These are phyloP conservation scores for Meda fulgida DNA, from an alignment of 2,797 vertebrate species.

Conservation along the genomic window DNA sequence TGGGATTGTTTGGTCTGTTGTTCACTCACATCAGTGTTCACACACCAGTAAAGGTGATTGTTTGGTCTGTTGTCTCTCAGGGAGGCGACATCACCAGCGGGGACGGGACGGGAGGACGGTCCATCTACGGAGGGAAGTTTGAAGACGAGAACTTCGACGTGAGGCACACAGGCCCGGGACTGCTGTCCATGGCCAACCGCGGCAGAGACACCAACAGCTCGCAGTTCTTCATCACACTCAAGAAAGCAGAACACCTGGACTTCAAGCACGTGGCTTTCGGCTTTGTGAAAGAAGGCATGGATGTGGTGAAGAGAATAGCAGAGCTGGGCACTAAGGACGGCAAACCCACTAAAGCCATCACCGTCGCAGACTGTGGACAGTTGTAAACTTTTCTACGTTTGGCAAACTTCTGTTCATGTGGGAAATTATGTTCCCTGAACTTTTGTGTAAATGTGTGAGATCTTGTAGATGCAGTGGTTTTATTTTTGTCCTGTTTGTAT, in stretches of 20 bases:
- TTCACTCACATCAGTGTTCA: no score
- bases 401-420: background rate
- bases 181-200: constrained; percentile 92
- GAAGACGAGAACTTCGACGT: constrained; percentile 96
- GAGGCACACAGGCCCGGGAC: constrained; percentile 89
- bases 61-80: constrained; percentile 68
- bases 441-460: background rate
- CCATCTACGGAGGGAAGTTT: constrained; percentile 90
- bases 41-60: no score
- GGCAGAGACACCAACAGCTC: constrained; percentile 87
- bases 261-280: constrained; percentile 95
- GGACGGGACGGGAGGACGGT: constrained; percentile 89
- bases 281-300: constrained; percentile 89
- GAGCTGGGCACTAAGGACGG: constrained; percentile 86
- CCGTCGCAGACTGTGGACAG: constrained; percentile 89
- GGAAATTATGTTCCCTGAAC: background rate
- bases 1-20: no score
- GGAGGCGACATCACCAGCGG: constrained; percentile 92
- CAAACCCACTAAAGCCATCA: constrained; percentile 80
- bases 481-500: constrained; percentile 5
- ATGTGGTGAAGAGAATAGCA: constrained; percentile 87
- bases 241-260: constrained; percentile 92
- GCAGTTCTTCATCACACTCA: constrained; percentile 96
- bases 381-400: constrained; percentile 70
- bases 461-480: background rate